phyloP scores from a whole-genome alignment of 1,140 invertebrate genomes.

The Agrilus planipennis region DNA sequence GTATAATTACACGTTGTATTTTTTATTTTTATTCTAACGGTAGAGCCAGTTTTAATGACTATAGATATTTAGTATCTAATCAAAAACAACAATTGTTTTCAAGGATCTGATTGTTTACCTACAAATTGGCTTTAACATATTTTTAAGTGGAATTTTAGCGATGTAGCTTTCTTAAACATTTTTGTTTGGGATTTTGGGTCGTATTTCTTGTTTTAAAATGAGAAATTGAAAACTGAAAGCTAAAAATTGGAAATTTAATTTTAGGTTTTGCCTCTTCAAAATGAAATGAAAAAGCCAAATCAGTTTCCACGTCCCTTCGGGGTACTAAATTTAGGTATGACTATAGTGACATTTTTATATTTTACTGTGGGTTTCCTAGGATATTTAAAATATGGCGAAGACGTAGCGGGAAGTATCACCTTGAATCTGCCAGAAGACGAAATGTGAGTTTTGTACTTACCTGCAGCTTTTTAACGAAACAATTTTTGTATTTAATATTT shows the following conservation, averaged over 20 bases:
- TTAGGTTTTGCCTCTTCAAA: constrained; percentile 78
- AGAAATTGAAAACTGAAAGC: neutral
- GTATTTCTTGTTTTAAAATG: neutral
- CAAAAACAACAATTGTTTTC: too few relatives aligned
- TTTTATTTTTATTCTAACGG: too few relatives aligned
- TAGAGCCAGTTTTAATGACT: too few relatives aligned
- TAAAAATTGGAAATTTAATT: constrained; percentile 12
- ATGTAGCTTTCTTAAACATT: neutral
- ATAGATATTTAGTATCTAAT: too few relatives aligned
- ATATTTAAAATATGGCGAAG: constrained; percentile 68
- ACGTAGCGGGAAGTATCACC: constrained; percentile 53
- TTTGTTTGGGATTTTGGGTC: too few relatives aligned
- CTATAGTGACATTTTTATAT: constrained; percentile 61
- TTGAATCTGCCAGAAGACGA: constrained; percentile 48
- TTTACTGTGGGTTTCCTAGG: constrained; percentile 70
- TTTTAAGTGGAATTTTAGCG: too few relatives aligned
- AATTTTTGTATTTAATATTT: constrained; percentile 3
- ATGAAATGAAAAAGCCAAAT: constrained; percentile 72
- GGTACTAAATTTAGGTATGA: constrained; percentile 77
- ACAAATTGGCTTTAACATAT: too few relatives aligned
- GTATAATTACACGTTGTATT: too few relatives aligned
- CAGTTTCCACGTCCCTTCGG: constrained; percentile 64
- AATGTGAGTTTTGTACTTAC: constrained; percentile 47
- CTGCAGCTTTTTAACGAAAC: neutral
- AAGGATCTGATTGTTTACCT: too few relatives aligned